These are phyloP conservation scores for Aptenodytes patagonicus DNA, from an alignment of 2,113 vertebrate genomes.

Conservation along the genomic window DNA sequence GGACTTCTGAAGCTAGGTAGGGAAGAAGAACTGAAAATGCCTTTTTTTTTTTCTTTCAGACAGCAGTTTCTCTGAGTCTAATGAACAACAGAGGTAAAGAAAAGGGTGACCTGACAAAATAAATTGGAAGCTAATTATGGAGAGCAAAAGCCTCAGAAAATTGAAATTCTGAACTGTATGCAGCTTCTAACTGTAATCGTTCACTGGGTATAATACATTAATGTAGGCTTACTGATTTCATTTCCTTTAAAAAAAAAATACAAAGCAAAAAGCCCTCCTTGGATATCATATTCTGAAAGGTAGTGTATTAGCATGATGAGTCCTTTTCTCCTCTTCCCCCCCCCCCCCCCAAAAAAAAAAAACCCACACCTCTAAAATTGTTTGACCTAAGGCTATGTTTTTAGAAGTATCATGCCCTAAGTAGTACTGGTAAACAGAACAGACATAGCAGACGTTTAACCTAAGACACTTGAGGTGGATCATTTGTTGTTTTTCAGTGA, in stretches of 20 bases:
- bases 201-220: constrained; percentile 13
- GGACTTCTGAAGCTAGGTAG: background rate
- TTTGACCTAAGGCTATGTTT: background rate
- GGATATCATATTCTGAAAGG: background rate
- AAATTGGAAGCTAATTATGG: constrained; percentile 54
- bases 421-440: background rate
- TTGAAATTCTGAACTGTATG: constrained; percentile 24
- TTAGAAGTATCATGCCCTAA: background rate
- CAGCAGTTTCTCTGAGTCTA: background rate
- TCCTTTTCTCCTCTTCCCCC: background rate
- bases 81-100: constrained; percentile 7
- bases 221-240: constrained; percentile 17
- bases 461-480: background rate
- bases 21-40: background rate
- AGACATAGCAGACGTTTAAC: background rate
- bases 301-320: background rate
- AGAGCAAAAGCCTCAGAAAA: constrained; percentile 45
- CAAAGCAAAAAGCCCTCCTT: background rate
- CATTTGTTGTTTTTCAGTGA: background rate
- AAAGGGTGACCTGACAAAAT: constrained; percentile 41
- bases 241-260: background rate
- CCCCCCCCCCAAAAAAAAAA: background rate
- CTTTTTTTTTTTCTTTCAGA: background rate
- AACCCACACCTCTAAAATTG: background rate
- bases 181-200: constrained; percentile 38